A percentile compares a stretch with the other conserved stretches of the same genome.
These are phyloP conservation scores for Notospermus geniculatus DNA, from an alignment of 1,140 invertebrate species.

Conservation along the genomic window DNA sequence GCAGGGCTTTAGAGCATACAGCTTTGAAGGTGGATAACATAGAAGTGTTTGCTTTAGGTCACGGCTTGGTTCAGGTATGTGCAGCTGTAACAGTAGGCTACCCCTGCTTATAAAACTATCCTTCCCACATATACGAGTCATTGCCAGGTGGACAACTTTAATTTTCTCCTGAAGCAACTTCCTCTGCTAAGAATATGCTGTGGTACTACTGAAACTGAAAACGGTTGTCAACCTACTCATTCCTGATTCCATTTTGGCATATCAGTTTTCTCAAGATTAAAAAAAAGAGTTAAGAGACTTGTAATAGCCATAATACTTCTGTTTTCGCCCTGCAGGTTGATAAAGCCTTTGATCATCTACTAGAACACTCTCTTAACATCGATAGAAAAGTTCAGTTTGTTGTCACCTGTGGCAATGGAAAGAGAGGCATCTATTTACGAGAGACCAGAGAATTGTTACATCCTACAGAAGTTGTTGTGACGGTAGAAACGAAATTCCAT, in stretches of 20 bases:
- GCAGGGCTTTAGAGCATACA: constrained; percentile 85
- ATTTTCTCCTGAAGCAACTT: no score
- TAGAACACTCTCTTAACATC: constrained; percentile 58
- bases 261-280: no score
- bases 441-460: constrained; percentile 62
- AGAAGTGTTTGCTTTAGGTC: constrained; percentile 87
- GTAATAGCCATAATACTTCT: not conserved
- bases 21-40: constrained; percentile 72
- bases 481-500: constrained; percentile 80
- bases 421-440: constrained; percentile 77
- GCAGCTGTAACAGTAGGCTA: not conserved
- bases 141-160: no score
- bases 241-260: no score
- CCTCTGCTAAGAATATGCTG: no score
- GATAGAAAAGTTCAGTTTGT: constrained; percentile 79
- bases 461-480: constrained; percentile 72
- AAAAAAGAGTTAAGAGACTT: not conserved
- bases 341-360: constrained; percentile 76
- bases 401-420: constrained; percentile 68
- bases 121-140: no score
- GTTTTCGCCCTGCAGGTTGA: constrained; percentile 69
- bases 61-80: constrained; percentile 78
- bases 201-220: no score
- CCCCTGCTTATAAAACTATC: no score
- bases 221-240: no score